Conservation (phyloP, 2,113 vertebrate genomes). For the Tautogolabrus adspersus region DNA sequence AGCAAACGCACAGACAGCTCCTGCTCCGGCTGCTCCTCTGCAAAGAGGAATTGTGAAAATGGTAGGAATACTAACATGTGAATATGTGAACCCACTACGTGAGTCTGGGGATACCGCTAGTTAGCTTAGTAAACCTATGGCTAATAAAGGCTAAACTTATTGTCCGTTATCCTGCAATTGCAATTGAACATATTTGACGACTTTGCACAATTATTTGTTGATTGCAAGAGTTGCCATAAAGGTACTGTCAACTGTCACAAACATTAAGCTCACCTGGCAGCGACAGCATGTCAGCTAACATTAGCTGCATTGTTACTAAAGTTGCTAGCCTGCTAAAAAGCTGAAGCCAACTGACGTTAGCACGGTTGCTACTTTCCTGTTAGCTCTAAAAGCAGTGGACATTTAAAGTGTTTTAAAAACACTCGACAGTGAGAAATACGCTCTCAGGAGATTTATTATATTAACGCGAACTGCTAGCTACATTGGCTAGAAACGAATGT, state of each 20-base stretch:
- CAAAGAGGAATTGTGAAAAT: constrained; percentile 97
- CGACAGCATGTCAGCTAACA: constrained; percentile 51
- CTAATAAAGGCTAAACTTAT: constrained; percentile 24
- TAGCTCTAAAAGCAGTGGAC: not conserved
- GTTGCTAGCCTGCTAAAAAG: constrained; percentile 50
- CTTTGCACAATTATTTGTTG: not conserved
- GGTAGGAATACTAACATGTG: constrained; percentile 82
- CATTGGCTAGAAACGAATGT: not conserved
- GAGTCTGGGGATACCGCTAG: constrained; percentile 38
- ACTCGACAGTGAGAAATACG: not conserved
- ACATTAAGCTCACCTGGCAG: not conserved
- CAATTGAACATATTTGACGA: not conserved
- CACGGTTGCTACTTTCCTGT: constrained; percentile 38
- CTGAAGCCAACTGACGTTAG: constrained; percentile 40
- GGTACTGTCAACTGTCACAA: constrained; percentile 24
- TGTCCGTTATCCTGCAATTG: not conserved
- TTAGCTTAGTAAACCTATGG: constrained; percentile 48
- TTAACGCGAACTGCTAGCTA: rapidly evolving
- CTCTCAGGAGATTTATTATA: not conserved
- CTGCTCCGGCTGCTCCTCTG: constrained; percentile 80
- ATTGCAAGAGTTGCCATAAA: constrained; percentile 6
- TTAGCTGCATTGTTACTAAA: constrained; percentile 26
- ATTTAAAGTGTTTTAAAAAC: not conserved
- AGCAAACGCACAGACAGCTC: constrained; percentile 79
- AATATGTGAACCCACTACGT: constrained; percentile 35